A percentile compares a stretch with the other conserved stretches of the same genome.
These are phyloP conservation scores for Ailuropoda melanoleuca DNA, from an alignment of 2,113 vertebrate species.

Conservation along the genomic window DNA sequence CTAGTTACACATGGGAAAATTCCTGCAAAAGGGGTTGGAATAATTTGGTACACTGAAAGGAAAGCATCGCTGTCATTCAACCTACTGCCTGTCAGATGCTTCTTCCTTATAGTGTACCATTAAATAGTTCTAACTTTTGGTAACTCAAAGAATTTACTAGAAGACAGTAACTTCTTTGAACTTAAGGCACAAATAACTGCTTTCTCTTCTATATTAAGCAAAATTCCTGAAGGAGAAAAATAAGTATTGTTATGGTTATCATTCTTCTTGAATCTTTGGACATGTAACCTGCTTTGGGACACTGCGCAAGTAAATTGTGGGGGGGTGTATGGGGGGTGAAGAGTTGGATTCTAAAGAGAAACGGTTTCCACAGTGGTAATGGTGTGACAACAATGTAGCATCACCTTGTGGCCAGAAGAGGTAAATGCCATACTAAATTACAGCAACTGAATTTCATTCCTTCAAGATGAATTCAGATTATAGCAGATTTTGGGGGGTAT, in stretches of 20 bases:
- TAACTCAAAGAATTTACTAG: background rate
- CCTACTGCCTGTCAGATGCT: background rate
- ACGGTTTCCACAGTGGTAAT: background rate
- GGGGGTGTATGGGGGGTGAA: rapidly evolving
- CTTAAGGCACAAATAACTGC: background rate
- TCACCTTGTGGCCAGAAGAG: background rate
- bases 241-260: background rate
- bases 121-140: background rate
- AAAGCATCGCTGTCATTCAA: too few relatives aligned
- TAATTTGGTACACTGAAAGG: background rate
- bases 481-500: background rate
- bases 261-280: background rate
- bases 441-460: background rate
- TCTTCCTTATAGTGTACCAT: background rate
- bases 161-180: background rate
- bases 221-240: background rate
- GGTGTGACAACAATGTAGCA: background rate
- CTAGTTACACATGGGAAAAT: background rate
- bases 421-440: background rate
- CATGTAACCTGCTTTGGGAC: background rate
- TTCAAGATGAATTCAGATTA: background rate
- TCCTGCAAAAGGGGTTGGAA: background rate
- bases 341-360: background rate
- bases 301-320: background rate
- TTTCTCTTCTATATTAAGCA: background rate